These are phyloP conservation scores for Allophyes oxyacanthae DNA, from an alignment of 2,888 invertebrate genomes.

Conservation along the genomic window DNA sequence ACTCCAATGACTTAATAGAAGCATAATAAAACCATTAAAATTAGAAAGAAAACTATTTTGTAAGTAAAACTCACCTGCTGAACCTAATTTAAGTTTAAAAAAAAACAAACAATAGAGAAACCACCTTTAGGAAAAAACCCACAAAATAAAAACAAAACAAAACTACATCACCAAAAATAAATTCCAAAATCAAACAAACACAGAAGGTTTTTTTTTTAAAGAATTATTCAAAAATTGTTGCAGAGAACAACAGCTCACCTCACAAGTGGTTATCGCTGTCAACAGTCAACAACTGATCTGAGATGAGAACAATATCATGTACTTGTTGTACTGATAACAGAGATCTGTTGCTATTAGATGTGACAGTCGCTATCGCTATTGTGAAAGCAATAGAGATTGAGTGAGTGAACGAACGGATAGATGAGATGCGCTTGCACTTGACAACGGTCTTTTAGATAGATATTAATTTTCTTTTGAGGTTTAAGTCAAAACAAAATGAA, in stretches of 20 bases:
- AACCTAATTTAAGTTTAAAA: too few relatives aligned
- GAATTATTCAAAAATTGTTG: too few relatives aligned
- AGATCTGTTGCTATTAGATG: slow-evolving; percentile 28
- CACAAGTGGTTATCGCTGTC: slow-evolving; percentile 19
- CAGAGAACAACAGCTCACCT: slow-evolving; percentile 21
- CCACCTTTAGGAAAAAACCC: too few relatives aligned
- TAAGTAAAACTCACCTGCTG: too few relatives aligned
- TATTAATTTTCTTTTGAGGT: too few relatives aligned
- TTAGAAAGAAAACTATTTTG: too few relatives aligned
- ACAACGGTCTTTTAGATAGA: too few relatives aligned
- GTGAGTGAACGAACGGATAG: neutral
- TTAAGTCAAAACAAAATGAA: too few relatives aligned
- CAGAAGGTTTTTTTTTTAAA: neutral
- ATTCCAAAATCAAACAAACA: neutral
- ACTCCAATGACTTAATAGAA: neutral
- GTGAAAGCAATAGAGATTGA: slow-evolving; percentile 19
- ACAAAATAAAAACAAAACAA: neutral
- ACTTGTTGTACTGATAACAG: slow-evolving; percentile 41
- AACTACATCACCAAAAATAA: too few relatives aligned
- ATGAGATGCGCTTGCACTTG: neutral
- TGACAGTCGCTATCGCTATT: slow-evolving; percentile 36
- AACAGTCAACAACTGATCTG: slow-evolving; percentile 34
- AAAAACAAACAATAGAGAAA: too few relatives aligned
- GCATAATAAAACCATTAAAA: too few relatives aligned
- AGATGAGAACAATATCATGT: slow-evolving; percentile 26